Base-by-base conservation (phyloP, 2,797 vertebrate species). In the Acanthornis magna region DNA sequence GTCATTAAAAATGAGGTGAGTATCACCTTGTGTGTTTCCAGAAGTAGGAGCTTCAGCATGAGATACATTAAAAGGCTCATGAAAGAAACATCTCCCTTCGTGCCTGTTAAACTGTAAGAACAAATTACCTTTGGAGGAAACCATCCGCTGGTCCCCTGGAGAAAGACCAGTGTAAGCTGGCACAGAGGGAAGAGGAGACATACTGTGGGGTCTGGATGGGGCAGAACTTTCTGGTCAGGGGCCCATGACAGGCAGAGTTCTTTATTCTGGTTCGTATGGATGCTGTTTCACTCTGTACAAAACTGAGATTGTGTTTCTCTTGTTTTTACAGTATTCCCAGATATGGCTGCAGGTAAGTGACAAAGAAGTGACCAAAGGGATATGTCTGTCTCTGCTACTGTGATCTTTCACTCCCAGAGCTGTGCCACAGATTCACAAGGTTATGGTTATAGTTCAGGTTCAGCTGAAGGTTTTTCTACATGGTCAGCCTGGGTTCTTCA, bases 281-380 rank as follows among this genome's bases (percentile, higher is more conserved):
- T 51, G 17, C 10, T 45, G 7, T 63, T 93, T 42, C 60, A 11
- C 20, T 53, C 29, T 66, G 42, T 66, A 91, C 25, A 50, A 79
- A 93, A 80, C 65, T 95, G 42, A 95, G 11, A 5, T 71, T 36
- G 16, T 92, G 10, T 89, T 89, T 92, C 50, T 95, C 22, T 93
- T 79, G 7, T 60, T 87, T 93, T 88, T 47, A 74, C 94, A 96
- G 93, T 95, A 94, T 74, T 53, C 85, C 58, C 85, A 83, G 65
- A 92, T 95, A 88, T 89, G 91, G 94, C 79, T 96, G 54, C 21
- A 92, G 85, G 95, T 96, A 50, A 83, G 89, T 57, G 45, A 67
- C 14, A 51, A 82, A 82, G 63, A 70, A 45, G 22, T 32, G 34
- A 71, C 30, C 38, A n/a, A 45, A 57, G 22, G 8, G 19, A 43